Evolutionary conservation across 1,140 invertebrate genomes (phyloP).

Genomic region (Nylanderia fulva): DNA sequence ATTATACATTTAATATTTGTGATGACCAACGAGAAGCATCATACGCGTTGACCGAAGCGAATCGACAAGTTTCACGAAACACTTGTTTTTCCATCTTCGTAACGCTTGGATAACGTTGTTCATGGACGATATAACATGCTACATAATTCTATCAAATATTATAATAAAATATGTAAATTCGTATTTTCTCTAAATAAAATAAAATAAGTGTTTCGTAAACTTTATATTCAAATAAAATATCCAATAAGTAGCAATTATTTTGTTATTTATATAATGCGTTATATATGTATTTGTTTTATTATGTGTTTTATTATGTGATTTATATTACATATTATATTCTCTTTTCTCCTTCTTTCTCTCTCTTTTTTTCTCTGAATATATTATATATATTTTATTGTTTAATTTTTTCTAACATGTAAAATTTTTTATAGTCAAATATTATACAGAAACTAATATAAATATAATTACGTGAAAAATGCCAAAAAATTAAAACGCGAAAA

Average conservation of each 20-base stretch:
- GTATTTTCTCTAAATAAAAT: background rate
- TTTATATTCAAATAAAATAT: background rate
- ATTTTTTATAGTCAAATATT: background rate
- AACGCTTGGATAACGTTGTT: conserved; percentile 1
- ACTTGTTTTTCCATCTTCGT: background rate
- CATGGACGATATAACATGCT: background rate
- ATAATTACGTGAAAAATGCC: background rate
- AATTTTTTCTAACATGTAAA: background rate
- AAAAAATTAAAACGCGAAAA: conserved; percentile 3
- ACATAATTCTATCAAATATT: background rate
- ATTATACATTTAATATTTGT: conserved; percentile 28
- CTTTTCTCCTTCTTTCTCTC: background rate
- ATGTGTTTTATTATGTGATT: too few species aligned
- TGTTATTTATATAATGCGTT: too few species aligned
- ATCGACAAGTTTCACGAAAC: conserved; percentile 36
- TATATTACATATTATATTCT: background rate
- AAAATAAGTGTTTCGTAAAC: background rate
- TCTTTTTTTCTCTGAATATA: too few species aligned
- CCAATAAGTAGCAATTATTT: background rate
- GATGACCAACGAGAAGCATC: conserved; percentile 27
- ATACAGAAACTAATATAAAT: background rate
- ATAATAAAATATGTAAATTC: background rate
- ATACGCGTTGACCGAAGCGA: background rate
- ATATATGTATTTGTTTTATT: too few species aligned
- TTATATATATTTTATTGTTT: background rate